A percentile compares a stretch with the other conserved stretches of the same genome.
phyloP scores from a whole-genome alignment of 2,888 invertebrate species.

The Anorthoa munda region DNA sequence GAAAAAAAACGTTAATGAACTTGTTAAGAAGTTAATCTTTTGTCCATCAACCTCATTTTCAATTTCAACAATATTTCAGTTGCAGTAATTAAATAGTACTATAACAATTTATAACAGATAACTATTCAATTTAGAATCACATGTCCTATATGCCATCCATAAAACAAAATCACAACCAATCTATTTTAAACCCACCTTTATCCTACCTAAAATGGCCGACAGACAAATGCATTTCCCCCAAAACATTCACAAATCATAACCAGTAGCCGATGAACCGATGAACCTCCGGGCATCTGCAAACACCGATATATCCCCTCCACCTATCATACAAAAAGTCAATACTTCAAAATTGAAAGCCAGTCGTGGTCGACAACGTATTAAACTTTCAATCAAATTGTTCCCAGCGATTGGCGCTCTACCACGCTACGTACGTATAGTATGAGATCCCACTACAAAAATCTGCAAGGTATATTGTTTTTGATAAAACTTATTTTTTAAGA shows the following conservation, averaged over 20 bases:
- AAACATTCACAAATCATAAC: constrained; percentile 38
- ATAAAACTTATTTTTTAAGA: no score
- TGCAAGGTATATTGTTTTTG: no score
- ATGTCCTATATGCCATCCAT: neutral
- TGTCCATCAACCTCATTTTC: neutral
- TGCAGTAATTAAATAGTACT: neutral
- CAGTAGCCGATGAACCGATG: neutral
- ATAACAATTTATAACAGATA: neutral
- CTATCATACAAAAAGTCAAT: constrained; percentile 57
- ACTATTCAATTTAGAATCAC: neutral
- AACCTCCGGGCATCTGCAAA: constrained; percentile 8
- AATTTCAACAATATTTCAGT: neutral
- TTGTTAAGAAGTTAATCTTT: neutral
- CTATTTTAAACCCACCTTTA: neutral
- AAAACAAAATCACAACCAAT: neutral
- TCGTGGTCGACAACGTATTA: constrained; percentile 54
- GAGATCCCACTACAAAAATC: no score
- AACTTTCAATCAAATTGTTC: constrained; percentile 65
- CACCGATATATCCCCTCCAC: constrained; percentile 15
- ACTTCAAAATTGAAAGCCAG: constrained; percentile 61
- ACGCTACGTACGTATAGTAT: constrained; percentile 4
- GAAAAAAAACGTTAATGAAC: no score
- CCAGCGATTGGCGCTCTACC: constrained; percentile 36
- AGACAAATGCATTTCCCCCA: neutral
- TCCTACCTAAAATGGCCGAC: constrained; percentile 24